phyloP scores from a whole-genome alignment of 2,113 vertebrate species.

The Oreochromis tanganicae region DNA sequence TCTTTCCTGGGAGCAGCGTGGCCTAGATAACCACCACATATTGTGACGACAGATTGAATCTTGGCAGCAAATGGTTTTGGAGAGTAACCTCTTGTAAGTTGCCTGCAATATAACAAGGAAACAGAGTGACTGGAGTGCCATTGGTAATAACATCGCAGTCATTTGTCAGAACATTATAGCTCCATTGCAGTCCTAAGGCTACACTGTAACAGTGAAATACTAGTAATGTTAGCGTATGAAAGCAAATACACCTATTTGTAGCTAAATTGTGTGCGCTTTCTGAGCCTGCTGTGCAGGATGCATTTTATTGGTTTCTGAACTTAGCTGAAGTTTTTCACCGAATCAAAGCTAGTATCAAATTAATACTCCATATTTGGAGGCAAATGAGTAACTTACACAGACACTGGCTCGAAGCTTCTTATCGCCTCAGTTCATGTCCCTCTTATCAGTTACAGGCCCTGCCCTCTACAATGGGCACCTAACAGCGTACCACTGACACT shows the following conservation, averaged over 20 bases:
- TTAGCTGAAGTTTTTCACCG: slow-evolving; percentile 20
- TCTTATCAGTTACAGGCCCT: slow-evolving; percentile 49
- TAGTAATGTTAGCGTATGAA: slow-evolving; percentile 30
- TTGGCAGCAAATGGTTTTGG: slow-evolving; percentile 40
- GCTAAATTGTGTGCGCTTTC: slow-evolving; percentile 36
- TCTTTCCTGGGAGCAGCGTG: slow-evolving; percentile 28
- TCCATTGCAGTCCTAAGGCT: background rate
- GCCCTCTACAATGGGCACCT: slow-evolving; percentile 39
- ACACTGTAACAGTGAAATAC: slow-evolving; percentile 23
- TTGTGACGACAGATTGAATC: slow-evolving; percentile 59
- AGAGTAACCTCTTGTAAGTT: slow-evolving; percentile 37
- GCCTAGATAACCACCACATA: slow-evolving; percentile 60
- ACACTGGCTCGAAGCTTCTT: slow-evolving; percentile 29
- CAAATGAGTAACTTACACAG: background rate
- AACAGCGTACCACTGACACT: slow-evolving; percentile 55
- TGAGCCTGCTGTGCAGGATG: slow-evolving; percentile 6
- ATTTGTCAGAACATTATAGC: slow-evolving; percentile 9
- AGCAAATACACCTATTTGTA: slow-evolving; percentile 32
- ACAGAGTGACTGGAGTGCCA: background rate
- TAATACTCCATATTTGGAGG: slow-evolving; percentile 1
- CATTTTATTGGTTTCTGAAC: slow-evolving; percentile 65
- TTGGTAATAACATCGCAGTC: background rate
- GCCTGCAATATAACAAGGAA: slow-evolving; percentile 6
- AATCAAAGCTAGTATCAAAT: slow-evolving; percentile 26
- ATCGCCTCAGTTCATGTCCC: slow-evolving; percentile 43